Conservation (phyloP, 1,140 invertebrate genomes). For the Neodiprion virginianus region DNA sequence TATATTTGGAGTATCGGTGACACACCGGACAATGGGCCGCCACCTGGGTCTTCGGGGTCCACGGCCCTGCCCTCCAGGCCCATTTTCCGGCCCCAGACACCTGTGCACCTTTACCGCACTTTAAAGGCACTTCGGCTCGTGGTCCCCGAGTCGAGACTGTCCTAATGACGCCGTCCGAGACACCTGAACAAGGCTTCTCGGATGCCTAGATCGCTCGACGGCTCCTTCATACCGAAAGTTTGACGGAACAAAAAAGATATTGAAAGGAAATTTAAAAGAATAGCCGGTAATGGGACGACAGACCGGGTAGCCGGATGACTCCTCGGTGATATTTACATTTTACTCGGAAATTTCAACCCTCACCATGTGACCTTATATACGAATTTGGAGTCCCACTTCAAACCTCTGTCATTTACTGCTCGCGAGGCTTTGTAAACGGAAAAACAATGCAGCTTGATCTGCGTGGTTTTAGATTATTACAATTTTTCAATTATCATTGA, state of each 20-base stretch:
- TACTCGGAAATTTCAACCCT: no score
- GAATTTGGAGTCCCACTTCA: no score
- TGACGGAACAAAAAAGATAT: background rate
- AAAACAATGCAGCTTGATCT: no score
- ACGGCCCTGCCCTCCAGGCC: constrained; percentile 21
- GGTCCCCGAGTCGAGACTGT: constrained; percentile 10
- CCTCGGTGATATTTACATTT: no score
- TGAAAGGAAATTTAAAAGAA: no score
- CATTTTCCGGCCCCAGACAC: constrained; percentile 8
- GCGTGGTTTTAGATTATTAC: no score
- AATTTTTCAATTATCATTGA: no score
- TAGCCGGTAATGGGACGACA: no score
- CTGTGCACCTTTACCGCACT: constrained; percentile 13
- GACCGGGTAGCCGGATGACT: no score
- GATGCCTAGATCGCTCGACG: background rate
- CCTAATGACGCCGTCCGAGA: constrained; percentile 13
- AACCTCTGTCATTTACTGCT: no score
- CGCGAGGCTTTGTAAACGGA: no score
- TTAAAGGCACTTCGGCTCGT: constrained; percentile 10
- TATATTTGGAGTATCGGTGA: constrained; percentile 46
- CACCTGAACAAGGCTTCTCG: background rate
- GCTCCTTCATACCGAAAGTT: background rate
- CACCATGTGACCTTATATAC: no score
- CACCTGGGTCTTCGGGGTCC: constrained; percentile 36
- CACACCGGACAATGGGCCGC: constrained; percentile 32